Base-by-base conservation (phyloP, 1,140 invertebrate species). In the Calephelis virginiensis region DNA sequence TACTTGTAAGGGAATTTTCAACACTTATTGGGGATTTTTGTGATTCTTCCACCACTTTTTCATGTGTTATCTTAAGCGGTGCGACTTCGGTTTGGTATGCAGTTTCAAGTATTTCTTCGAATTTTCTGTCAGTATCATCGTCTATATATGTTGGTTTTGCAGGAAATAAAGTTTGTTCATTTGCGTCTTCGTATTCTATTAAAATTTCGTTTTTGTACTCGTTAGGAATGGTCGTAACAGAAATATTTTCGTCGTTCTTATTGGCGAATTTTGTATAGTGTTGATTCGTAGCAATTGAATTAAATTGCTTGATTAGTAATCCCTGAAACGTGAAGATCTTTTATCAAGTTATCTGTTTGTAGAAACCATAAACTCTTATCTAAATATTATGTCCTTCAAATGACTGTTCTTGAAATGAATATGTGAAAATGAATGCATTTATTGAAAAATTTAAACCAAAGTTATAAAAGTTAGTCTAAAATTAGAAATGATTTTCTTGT, bases 251-350 rank as follows among this genome's bases (percentile, higher is more conserved):
- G 61, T 80, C 73, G 45, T 85, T 81, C 67, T 82, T 81, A 28
- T 66, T 71, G 66, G 73, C 73, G 59, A 89, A 89, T 67, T 76
- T 86, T 45, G 78, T 86, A 63, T 89, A 89, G 37, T 88, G 81
- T 71, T 86, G 86, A 71, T 89, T 89, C n/a, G 82, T 80, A 43
- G 88, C 86, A 64, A 91, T 91, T 17, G 72, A 74, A 68, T 89
- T 89, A 75, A 91, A 86, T 73, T 89, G 86, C 71, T 89, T 81
- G 80, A 91, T 89, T 71, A 91, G 80, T 74, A 87, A 78, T 86
- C 83, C 85, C 88, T 91, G 88, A 81, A 91, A 91, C 65, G 70
- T 45, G 47, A 67, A 63, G 28, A 69, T 69, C 70, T 68, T 61
- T 6, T 12, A 17, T 56, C 50, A 56, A 11, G 14, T 11, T 28